Evolutionary conservation across 2,888 invertebrate species (phyloP), one percentile per base, ranked within the genome.

Genomic region (Thecophora atra): DNA sequence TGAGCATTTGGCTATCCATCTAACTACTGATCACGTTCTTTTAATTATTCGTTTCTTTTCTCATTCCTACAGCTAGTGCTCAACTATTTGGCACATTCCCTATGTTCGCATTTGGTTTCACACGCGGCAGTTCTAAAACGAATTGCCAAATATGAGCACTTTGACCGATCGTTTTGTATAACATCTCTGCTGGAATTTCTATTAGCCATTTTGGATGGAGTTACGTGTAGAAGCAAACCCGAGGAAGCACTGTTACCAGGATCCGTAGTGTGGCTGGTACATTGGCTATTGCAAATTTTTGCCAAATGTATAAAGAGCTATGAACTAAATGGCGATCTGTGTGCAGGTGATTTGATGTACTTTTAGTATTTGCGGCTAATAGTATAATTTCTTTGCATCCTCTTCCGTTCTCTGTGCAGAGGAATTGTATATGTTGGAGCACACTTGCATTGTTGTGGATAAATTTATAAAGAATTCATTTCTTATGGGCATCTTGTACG

Each of bases 41-140:
- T 42, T 2, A 19, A 21, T 28, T 58, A 54, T 67, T 54, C 58
- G 26, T 1, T n/a, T 4, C n/a, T 13, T 7, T 37, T 66, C 51
- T 17, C 19, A 24, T 24, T 63, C 13, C 72, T 73, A 3, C 91
- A 94, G 83, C 88, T 98, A 77, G 94, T 97, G 52, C 88, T 98
- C 77, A 96, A 96, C 17, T 98, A 98, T 85, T 88, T 98, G 74
- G 94, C 94, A 84, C 97, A 98, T 87, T 96, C 96, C 1, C 86
- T 97, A 70, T 94, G 95, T 78, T 93, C 96, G 7, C 96, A 97
- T 87, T 87, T 97, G 76, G 95, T 98, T 0, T 96, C 97, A 0
- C 95, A 96, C 84, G 94, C 95, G 7, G 95, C 97, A 5, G 96
- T 96, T 0, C 86, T 97, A 37, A 93, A 93, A 81, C 91, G 95